Base-by-base conservation (phyloP, 2,797 vertebrate species). In the Labeo calbasu region DNA sequence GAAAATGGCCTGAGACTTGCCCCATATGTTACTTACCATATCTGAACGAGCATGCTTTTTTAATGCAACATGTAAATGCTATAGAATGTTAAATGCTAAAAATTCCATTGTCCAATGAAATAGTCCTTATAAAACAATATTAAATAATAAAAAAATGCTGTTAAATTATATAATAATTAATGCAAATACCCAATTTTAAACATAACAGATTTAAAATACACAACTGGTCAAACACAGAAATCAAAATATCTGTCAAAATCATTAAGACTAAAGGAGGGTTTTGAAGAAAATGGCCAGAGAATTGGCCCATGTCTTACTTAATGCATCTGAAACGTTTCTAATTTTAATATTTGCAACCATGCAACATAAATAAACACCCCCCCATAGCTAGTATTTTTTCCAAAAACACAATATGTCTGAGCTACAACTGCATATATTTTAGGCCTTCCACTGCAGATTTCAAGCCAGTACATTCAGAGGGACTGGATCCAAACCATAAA, bases 391-490 rank as follows among this genome's bases (percentile, higher is more conserved):
- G 4, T 25, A 12, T 12, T n/a, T 69, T 66, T 15, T 17, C 2
- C 9, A 46, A 46, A 70, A 21, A 46, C 36, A 77, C 19, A n/a
- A 9, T 23, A 61, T 19, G 25, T 70, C 15, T 51, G 11, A 65
- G 19, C 25, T 21, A 21, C 25, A 73, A 73, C 25, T 43, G 14
- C 28, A 46, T 2, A 59, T 53, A 32, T 11, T 69, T 69, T 23
- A 69, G n/a, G 32, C 36, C 40, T 77, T 68, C 8, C 21, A 23
- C 63, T 23, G 59, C 63, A 53, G 14, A 70, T 80, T 69, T 25
- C 5, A 70, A 46, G 51, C 23, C 32, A 59, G 57, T 48, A 63
- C 23, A 19, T 55, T 81, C 79, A 61, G n/a, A 81, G 21, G 13
- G 53, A 12, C n/a, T 43, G 15, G 14, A 71, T 70, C 15, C n/a